These are phyloP conservation scores for Campoletis sonorensis DNA, from an alignment of 1,140 invertebrate genomes.

Conservation along the genomic window DNA sequence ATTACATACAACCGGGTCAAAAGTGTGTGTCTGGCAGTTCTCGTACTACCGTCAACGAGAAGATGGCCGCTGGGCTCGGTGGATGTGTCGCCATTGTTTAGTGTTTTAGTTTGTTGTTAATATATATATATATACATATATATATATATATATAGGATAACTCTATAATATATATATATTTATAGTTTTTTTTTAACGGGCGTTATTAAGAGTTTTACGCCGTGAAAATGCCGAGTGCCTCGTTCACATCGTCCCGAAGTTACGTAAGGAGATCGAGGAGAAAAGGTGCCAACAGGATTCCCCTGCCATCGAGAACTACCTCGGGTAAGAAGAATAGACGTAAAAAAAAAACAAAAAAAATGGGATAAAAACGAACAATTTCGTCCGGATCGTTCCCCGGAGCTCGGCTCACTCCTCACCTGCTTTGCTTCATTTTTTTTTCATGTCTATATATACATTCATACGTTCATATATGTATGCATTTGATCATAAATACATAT, in stretches of 20 bases:
- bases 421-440: conserved; percentile 19
- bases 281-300: conserved; percentile 90
- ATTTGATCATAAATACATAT: background rate
- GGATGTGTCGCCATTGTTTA: conserved; percentile 75
- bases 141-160: conserved; percentile 8
- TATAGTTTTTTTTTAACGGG: conserved; percentile 41
- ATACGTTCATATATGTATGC: no score
- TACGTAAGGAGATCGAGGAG: conserved; percentile 90
- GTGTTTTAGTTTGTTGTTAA: conserved; percentile 64
- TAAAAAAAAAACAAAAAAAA: conserved; percentile 33
- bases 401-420: conserved; percentile 39
- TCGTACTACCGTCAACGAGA: conserved; percentile 67
- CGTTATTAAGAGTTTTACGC: conserved; percentile 52
- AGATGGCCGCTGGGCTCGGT: conserved; percentile 74
- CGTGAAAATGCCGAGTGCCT: conserved; percentile 90
- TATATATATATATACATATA: conserved; percentile 2
- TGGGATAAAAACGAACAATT: conserved; percentile 35
- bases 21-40: conserved; percentile 48
- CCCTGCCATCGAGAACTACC: conserved; percentile 86
- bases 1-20: background rate
- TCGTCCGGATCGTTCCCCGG: conserved; percentile 35
- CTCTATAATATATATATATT: conserved; percentile 39
- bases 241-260: conserved; percentile 90
- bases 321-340: conserved; percentile 77
- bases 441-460: background rate